Evolutionary conservation across 1,140 invertebrate genomes (phyloP).

Genomic region (Pseudomyrmex dendroicus): DNA sequence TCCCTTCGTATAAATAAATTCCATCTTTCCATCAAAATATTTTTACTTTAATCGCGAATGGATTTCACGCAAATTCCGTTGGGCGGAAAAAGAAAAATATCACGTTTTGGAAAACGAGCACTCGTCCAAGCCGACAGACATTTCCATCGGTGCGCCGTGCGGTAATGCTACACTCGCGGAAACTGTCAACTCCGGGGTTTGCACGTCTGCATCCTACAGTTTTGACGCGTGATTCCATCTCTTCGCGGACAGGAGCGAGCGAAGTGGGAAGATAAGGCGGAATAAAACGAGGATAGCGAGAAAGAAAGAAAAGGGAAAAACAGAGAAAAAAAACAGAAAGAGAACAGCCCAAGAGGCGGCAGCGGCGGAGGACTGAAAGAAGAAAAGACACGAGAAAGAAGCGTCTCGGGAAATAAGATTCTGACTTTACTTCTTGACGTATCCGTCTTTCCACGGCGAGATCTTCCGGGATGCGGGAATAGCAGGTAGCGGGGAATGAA

Average conservation of each 20-base stretch:
- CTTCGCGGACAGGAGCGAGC: background rate
- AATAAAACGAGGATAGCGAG: constrained; percentile 31
- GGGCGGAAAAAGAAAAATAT: constrained; percentile 59
- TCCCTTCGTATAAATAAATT: too few relatives aligned
- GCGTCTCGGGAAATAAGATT: constrained; percentile 78
- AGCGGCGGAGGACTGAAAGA: constrained; percentile 22
- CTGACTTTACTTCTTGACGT: constrained; percentile 77
- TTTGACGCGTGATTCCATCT: constrained; percentile 75
- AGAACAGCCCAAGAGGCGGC: constrained; percentile 3
- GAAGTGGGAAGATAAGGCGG: background rate
- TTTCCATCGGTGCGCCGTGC: constrained; percentile 18
- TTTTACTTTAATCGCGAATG: background rate
- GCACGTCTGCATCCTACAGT: constrained; percentile 58
- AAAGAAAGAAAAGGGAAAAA: background rate
- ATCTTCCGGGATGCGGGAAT: constrained; percentile 63
- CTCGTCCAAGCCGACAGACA: constrained; percentile 44
- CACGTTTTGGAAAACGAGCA: constrained; percentile 47
- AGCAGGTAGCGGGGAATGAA: constrained; percentile 41
- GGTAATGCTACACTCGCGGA: constrained; percentile 51
- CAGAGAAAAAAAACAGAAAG: background rate
- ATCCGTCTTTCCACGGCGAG: constrained; percentile 63
- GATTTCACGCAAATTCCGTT: background rate
- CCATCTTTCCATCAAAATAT: background rate
- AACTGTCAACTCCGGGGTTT: constrained; percentile 61
- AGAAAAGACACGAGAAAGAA: constrained; percentile 64